Evolutionary conservation across 2,113 vertebrate genomes (phyloP), one percentile per base, ranked within the genome.

Genomic region (Craseonycteris thonglongyai): DNA sequence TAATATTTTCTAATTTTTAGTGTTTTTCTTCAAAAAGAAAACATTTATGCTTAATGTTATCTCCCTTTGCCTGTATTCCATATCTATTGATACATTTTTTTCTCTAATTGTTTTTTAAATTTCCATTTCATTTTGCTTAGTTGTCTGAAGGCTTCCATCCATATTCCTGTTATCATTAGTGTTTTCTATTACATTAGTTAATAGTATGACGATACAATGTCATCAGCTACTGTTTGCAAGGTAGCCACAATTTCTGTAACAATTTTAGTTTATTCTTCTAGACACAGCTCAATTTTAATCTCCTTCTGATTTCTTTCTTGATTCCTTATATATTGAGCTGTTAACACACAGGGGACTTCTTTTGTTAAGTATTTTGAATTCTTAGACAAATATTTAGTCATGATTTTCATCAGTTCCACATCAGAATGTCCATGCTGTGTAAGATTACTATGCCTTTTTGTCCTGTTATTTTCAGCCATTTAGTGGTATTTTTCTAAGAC

Each of bases 321-420:
- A 78, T 92, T 93, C 68, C 7, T 95, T 85, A 24, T 24, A 26
- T 19, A 65, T 35, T 90, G 69, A 68, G 40, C 38, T 90, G 35
- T 72, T 81, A 92, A 72, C 88, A 92, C 54, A 78, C 28, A 80
- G 51, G 89, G 33, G 35, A 56, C 4, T 80, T 69, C 38, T 81
- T 91, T 85, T 88, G 6, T 88, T 65, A 72, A 13, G 2, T 91
- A 91, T 51, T 92, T 71, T 93, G 58, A 75, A 65, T 61, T 79
- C 75, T 95, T 94, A 69, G 59, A 92, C 76, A 83, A 92, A 83
- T 88, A 92, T 94, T 45, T 58, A 85, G n/a, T 85, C 54, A 78
- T 63, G 19, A 94, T 90, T 95, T 96, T 84, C 66, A 90, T 84
- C 35, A 88, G 28, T 2, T 75, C 24, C 54, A 81, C 68, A 59